Base-by-base conservation (phyloP, 2,888 invertebrate species). In the Drosophila algonquin region DNA sequence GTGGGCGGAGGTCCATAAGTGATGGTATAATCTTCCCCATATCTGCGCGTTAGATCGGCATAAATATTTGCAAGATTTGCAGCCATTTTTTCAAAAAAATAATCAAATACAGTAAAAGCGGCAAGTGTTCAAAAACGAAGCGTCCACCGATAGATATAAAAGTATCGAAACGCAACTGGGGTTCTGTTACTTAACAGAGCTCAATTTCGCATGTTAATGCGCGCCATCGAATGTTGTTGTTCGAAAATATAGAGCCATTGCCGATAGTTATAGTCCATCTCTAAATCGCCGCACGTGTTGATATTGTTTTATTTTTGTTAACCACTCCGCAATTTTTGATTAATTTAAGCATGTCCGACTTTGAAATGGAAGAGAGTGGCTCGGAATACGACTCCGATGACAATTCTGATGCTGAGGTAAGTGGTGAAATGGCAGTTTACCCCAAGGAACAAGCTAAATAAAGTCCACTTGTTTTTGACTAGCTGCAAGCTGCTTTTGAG, bases 401-500 rank as follows among this genome's bases (percentile, higher is more conserved):
- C 54, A 88, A 90, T 48, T 92, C 92, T 0, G 92, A 92, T 53
- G 85, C 90, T 24, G 92, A 92, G 87, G 92, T 92, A 80, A 54
- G 70, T 40, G 7, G 7, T 7, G 14, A n/a, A 14, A 40, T 40
- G 40, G n/a, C n/a, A 40, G 7, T 7, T 40, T 40, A n/a, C 7
- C 7, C 7, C 40, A 6, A 40, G 40, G 2, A 2, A 7, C 40
- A 40, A n/a, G 40, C n/a, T 40, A 40, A 40, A 21, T 21, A 14
- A 40, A 14, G 2, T 14, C 1, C 2, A 40, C n/a, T n/a, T 40
- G 1, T 14, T 40, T 40, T 40, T 12, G n/a, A 40, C 60, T 90
- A 98, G 98, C 92, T 99, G 63, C 98, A 97, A 95, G 96, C 96
- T 90, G 98, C 98, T 0, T 97, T 98, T 91, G 95, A 95, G 0